Percentiles rank a stretch among this genome's conserved stretches.
These are phyloP conservation scores for Callinectes sapidus DNA, from an alignment of 2,888 invertebrate genomes.

Conservation along the genomic window DNA sequence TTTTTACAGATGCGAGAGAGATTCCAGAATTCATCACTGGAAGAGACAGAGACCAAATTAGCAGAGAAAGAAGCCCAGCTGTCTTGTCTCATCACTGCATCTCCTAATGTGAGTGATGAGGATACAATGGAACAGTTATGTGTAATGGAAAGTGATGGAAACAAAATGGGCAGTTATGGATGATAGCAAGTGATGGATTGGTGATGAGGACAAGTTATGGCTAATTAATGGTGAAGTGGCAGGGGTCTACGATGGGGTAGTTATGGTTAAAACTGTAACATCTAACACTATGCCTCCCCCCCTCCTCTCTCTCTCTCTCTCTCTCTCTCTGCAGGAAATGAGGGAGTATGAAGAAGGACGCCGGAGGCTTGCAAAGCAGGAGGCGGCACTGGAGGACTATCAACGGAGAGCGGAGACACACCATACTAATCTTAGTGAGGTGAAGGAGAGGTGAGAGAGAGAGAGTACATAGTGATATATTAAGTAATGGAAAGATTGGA, in stretches of 20 bases:
- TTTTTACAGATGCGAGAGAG: constrained; percentile 33
- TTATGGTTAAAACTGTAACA: too few relatives aligned
- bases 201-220: too few relatives aligned
- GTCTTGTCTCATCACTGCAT: constrained; percentile 57
- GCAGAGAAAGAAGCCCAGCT: constrained; percentile 53
- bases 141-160: neutral
- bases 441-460: neutral
- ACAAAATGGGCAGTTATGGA: too few relatives aligned
- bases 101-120: constrained; percentile 42
- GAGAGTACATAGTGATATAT: too few relatives aligned
- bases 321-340: neutral
- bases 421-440: neutral
- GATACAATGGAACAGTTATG: neutral
- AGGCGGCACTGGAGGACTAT: neutral
- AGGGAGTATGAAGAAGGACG: neutral
- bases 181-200: too few relatives aligned
- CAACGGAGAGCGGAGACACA: neutral
- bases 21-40: constrained; percentile 35
- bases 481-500: too few relatives aligned
- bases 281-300: too few relatives aligned
- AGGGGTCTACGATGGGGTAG: too few relatives aligned
- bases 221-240: too few relatives aligned
- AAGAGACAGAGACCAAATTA: constrained; percentile 59
- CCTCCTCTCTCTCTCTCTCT: neutral
- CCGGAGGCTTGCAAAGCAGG: neutral